Evolutionary conservation across 92 coral and sea anemone genomes (phyloP).

Genomic region (Epizoanthus illoricatus): DNA sequence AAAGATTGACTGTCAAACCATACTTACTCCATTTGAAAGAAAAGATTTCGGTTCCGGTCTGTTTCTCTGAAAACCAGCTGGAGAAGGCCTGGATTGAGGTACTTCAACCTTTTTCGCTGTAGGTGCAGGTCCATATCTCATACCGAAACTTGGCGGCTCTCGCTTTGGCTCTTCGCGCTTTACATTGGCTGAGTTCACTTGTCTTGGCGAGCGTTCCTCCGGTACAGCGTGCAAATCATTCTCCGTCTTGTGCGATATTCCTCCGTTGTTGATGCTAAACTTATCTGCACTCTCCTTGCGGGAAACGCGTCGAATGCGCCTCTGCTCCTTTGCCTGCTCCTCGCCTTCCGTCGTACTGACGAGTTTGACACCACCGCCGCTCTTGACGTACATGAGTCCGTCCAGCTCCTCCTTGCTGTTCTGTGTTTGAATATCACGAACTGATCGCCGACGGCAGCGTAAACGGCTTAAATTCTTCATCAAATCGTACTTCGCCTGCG

Average conservation of each 20-base stretch:
- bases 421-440: conserved; percentile 77
- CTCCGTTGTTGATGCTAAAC: conserved; percentile 47
- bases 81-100: conserved; percentile 18
- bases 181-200: background rate
- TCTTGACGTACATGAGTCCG: conserved; percentile 88
- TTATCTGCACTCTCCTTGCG: conserved; percentile 76
- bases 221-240: conserved; percentile 46
- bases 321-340: conserved; percentile 73
- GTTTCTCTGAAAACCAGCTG: conserved; percentile 22
- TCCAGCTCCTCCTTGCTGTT: conserved; percentile 77
- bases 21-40: conserved; percentile 39
- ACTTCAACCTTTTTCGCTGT: conserved; percentile 12
- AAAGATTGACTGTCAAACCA: no score
- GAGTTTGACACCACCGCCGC: conserved; percentile 81
- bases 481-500: conserved; percentile 36
- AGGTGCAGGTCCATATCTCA: conserved; percentile 21
- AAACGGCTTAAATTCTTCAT: conserved; percentile 67
- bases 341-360: conserved; percentile 85
- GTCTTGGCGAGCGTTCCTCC: conserved; percentile 51
- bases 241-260: conserved; percentile 39
- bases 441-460: conserved; percentile 77
- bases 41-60: conserved; percentile 40
- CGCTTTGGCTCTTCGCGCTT: conserved; percentile 4
- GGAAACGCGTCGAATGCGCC: conserved; percentile 75
- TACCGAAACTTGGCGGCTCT: conserved; percentile 11